Percentiles rank a stretch among this genome's conserved stretches.
Conservation (phyloP, 2,113 vertebrate genomes). For the Oxyruncus cristatus region DNA sequence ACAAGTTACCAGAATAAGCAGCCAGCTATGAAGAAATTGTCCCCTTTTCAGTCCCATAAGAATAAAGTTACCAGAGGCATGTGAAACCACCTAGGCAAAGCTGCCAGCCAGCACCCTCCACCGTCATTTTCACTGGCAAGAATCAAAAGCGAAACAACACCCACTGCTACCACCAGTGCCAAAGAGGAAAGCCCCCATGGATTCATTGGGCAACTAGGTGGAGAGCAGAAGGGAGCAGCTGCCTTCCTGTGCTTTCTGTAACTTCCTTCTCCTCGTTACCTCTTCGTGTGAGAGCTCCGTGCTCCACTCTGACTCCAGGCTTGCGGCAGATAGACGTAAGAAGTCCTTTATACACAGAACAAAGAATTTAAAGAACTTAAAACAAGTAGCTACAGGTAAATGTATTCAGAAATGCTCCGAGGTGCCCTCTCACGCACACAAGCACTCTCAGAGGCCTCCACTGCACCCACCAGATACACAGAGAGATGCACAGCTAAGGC, state of each 20-base stretch:
- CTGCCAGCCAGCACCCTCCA: slow-evolving; percentile 3
- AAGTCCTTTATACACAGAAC: slow-evolving; percentile 84
- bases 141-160: slow-evolving; percentile 37
- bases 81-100: background rate
- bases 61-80: background rate
- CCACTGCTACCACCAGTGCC: background rate
- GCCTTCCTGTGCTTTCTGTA: background rate
- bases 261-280: slow-evolving; percentile 74
- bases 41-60: background rate
- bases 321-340: slow-evolving; percentile 83
- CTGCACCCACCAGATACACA: background rate
- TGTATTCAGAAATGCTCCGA: background rate
- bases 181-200: background rate
- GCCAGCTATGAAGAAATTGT: background rate
- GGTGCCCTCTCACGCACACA: background rate
- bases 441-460: background rate
- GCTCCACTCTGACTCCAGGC: slow-evolving; percentile 75
- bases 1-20: background rate
- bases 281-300: slow-evolving; percentile 70
- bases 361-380: slow-evolving; percentile 66
- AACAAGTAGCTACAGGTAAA: background rate
- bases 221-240: background rate
- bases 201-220: background rate
- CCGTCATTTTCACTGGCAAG: background rate
- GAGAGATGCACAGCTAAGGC: background rate